These are phyloP conservation scores for Dicaeum eximium DNA, from an alignment of 2,113 vertebrate species.

Conservation along the genomic window DNA sequence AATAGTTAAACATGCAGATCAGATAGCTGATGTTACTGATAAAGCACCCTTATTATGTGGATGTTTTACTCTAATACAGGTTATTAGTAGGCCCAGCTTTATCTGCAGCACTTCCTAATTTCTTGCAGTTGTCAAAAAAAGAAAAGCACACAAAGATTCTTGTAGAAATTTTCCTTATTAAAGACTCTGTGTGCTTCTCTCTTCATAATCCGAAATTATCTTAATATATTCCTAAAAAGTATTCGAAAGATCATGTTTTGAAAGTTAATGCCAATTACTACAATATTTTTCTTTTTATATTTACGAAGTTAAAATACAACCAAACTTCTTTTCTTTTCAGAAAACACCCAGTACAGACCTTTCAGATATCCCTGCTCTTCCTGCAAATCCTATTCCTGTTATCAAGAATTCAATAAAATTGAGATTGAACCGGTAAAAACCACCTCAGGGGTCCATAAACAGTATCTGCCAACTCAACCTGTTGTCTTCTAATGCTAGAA, in stretches of 20 bases:
- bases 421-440: conserved; percentile 78
- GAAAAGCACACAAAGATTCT: not conserved
- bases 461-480: conserved; percentile 67
- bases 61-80: not conserved
- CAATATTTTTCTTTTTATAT: not conserved
- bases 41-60: not conserved
- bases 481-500: conserved; percentile 66
- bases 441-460: conserved; percentile 70
- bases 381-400: conserved; percentile 77
- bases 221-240: not conserved
- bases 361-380: conserved; percentile 74
- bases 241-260: not conserved
- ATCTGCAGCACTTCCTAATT: not conserved
- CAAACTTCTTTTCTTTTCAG: conserved; percentile 68
- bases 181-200: not conserved
- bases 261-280: not conserved
- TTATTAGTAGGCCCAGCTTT: not conserved
- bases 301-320: not conserved
- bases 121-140: not conserved
- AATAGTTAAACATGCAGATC: not conserved
- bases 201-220: not conserved
- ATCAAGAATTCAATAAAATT: conserved; percentile 86
- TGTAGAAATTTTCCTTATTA: not conserved
- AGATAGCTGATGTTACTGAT: not conserved
- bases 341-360: conserved; percentile 72